phyloP scores from a whole-genome alignment of 2,888 invertebrate species.

The Oeneis ivallda region DNA sequence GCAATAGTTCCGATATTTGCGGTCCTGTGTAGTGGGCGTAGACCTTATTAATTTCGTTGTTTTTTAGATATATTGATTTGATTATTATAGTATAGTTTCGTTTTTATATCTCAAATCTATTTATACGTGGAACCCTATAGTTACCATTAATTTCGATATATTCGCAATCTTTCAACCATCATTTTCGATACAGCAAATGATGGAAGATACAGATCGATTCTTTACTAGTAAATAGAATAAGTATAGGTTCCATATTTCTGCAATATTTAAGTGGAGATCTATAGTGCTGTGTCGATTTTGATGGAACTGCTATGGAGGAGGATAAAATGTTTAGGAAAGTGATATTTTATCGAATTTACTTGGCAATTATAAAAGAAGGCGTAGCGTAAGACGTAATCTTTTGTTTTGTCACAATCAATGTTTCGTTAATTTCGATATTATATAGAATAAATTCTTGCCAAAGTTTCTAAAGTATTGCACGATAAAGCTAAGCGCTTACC shows the following conservation, averaged over 20 bases:
- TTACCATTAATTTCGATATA: conserved; percentile 48
- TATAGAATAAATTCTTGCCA: conserved; percentile 58
- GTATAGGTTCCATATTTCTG: conserved; percentile 21
- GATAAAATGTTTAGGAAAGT: conserved; percentile 52
- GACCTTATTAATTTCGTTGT: conserved; percentile 5
- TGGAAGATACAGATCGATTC: not conserved
- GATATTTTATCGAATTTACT: conserved; percentile 78
- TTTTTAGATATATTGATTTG: conserved; percentile 15
- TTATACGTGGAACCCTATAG: conserved; percentile 43
- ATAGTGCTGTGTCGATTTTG: conserved; percentile 39
- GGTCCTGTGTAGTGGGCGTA: conserved; percentile 15
- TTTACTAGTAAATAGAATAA: not conserved
- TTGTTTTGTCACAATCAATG: conserved; percentile 48
- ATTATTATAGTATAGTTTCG: conserved; percentile 37
- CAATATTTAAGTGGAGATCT: conserved; percentile 1
- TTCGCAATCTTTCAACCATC: conserved; percentile 34
- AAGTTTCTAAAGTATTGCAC: conserved; percentile 47
- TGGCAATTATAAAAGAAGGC: conserved; percentile 57
- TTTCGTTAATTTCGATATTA: conserved; percentile 40
- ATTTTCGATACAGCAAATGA: conserved; percentile 31
- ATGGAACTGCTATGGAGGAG: conserved; percentile 32
- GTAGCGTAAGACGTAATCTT: conserved; percentile 43
- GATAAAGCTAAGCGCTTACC: conserved; percentile 1
- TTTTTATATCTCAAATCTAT: conserved; percentile 45
- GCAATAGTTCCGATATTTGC: not conserved